phyloP scores from a whole-genome alignment of 2,797 vertebrate genomes.

The Yasuhikotakia modesta region DNA sequence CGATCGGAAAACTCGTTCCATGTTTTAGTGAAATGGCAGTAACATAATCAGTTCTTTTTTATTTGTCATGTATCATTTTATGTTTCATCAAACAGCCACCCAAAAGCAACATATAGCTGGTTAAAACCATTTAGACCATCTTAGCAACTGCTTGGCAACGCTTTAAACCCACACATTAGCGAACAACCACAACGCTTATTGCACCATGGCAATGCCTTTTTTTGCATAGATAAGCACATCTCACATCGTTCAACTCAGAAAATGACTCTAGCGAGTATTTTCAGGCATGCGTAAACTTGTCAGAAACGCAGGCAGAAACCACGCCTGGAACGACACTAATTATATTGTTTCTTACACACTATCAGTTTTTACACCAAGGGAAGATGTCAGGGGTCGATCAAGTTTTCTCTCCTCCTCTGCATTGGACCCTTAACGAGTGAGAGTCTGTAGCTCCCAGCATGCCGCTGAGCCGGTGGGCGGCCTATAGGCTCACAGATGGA shows the following conservation, averaged over 20 bases:
- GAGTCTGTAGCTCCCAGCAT: slow-evolving; percentile 11
- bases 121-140: neutral
- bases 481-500: slow-evolving; percentile 29
- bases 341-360: slow-evolving; percentile 18
- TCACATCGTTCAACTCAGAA: neutral
- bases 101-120: no score
- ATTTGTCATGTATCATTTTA: no score
- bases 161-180: neutral
- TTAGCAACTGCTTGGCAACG: neutral
- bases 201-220: no score
- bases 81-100: no score
- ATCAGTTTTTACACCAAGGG: slow-evolving; percentile 7
- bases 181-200: no score
- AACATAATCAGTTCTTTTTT: slow-evolving; percentile 18
- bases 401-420: slow-evolving; percentile 30
- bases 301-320: neutral
- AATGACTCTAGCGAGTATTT: neutral
- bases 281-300: neutral
- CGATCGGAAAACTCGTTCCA: slow-evolving; percentile 32
- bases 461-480: slow-evolving; percentile 15
- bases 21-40: slow-evolving; percentile 44
- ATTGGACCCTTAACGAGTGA: slow-evolving; percentile 35
- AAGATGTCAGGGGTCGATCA: slow-evolving; percentile 39
- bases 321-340: neutral
- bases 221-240: neutral